Evolutionary conservation across 1,140 invertebrate species (phyloP), one percentile per base, ranked within the genome.

Genomic region (Lysiphlebus fabarum): DNA sequence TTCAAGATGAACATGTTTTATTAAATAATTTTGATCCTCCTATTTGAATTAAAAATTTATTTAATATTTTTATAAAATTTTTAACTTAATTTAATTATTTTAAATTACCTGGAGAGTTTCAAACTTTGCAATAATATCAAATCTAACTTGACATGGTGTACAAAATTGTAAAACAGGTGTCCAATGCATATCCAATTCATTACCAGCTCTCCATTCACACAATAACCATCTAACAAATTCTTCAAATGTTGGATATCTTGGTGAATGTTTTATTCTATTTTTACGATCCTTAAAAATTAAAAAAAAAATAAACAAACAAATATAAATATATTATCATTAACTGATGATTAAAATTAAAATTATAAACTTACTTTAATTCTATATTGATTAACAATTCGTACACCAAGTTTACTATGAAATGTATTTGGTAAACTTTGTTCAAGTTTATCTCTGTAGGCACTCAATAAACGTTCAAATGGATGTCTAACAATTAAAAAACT

Each of bases 131-230:
- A 95, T 89, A 45, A 93, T 83, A 70, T 94, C 89, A 70, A 94
- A 95, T 65, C 90, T 81, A 42, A 95, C 89, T 78, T 90, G 85
- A 77, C 93, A 96, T 0, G 93, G 93, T 26, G 92, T 93, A 70
- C 94, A 96, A 67, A 95, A 91, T 65, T 87, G 84, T 7, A 87
- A 86, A 59, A 92, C 88, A 0, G 92, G 90, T 34, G 88, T 89
- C 90, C 93, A 96, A 72, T 96, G 94, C 86, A 95, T 94, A 72
- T 96, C 93, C 34, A 92, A 80, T 7, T 83, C 79, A 42, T 85
- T 78, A 8, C 83, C 84, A n/a, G 82, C 74, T 69, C 82, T 82
- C 73, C 81, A 78, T 53, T 88, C 85, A 69, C 90, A 88, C 34
- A 91, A 65, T 5, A 91, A 79, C 79, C 89, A 91, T 53, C 83